phyloP scores from a whole-genome alignment of 64 coral and sea anemone genomes.

The Hydrozoanthus tunicans region DNA sequence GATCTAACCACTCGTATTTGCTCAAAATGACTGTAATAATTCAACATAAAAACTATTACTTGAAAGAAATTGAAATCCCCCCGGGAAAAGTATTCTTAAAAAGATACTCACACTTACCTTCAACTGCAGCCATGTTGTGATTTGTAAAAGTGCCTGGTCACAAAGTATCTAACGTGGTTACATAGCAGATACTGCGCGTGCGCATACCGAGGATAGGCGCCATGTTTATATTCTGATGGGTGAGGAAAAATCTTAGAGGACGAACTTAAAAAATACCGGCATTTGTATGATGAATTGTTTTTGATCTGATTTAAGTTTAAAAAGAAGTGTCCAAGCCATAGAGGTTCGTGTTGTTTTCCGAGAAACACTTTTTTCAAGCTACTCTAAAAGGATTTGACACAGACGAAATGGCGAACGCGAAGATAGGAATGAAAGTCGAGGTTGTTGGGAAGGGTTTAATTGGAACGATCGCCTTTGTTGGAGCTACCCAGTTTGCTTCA shows the following conservation, averaged over 20 bases:
- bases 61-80: neutral
- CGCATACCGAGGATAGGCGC: conserved; percentile 1
- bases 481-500: conserved; percentile 91
- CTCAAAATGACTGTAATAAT: too few relatives aligned
- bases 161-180: conserved; percentile 12
- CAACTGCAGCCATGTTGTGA: conserved; percentile 38
- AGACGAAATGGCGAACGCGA: conserved; percentile 75
- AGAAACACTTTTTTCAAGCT: neutral
- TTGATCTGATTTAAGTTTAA: neutral
- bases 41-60: neutral
- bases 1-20: too few relatives aligned
- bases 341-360: neutral
- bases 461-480: conserved; percentile 96
- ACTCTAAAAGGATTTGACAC: neutral
- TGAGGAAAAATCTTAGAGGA: neutral
- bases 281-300: neutral
- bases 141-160: conserved; percentile 1
- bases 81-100: neutral
- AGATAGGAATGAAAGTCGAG: conserved; percentile 83
- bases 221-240: conserved; percentile 17
- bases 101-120: neutral
- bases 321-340: neutral
- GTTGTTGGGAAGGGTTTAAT: conserved; percentile 80
- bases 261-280: neutral
- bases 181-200: neutral